Conservation (phyloP, 2,797 vertebrate species). For the Alosa sapidissima region DNA sequence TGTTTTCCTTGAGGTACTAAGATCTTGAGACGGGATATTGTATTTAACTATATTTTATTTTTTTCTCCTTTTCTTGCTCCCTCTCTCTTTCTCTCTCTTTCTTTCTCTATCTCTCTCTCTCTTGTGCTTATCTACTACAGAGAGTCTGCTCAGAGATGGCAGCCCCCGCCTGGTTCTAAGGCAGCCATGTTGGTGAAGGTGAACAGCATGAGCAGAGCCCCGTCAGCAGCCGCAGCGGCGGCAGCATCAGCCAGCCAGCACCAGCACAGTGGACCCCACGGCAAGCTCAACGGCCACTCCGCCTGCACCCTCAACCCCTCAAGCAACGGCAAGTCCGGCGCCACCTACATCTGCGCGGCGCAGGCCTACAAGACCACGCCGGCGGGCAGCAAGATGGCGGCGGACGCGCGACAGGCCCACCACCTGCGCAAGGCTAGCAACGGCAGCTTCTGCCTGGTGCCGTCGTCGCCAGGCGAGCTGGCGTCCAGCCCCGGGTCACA, state of each 20-base stretch:
- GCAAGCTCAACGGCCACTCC: conserved; percentile 60
- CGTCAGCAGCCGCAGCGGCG: conserved; percentile 52
- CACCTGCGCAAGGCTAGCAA: conserved; percentile 85
- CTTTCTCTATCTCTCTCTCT: background rate
- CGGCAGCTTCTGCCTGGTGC: conserved; percentile 81
- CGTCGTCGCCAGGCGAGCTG: conserved; percentile 55
- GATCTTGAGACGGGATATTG: background rate
- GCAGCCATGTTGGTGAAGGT: conserved; percentile 90
- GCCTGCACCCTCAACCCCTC: conserved; percentile 65
- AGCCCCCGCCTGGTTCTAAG: conserved; percentile 84
- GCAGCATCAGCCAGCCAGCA: conserved; percentile 52
- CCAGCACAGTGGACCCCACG: conserved; percentile 58
- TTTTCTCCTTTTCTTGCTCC: background rate
- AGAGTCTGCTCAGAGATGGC: conserved; percentile 80
- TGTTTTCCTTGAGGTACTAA: background rate
- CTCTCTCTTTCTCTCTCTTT: background rate
- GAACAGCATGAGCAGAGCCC: conserved; percentile 76
- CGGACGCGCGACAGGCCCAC: conserved; percentile 78
- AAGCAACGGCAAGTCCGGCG: conserved; percentile 63
- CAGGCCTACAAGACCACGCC: conserved; percentile 70
- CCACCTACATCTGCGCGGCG: conserved; percentile 63
- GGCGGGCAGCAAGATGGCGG: conserved; percentile 62
- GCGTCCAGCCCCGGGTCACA: background rate
- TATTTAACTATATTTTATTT: conserved; percentile 16
- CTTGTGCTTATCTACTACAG: conserved; percentile 56